Base-by-base conservation (phyloP, 2,797 vertebrate species). In the Dromococcyx pavoninus region DNA sequence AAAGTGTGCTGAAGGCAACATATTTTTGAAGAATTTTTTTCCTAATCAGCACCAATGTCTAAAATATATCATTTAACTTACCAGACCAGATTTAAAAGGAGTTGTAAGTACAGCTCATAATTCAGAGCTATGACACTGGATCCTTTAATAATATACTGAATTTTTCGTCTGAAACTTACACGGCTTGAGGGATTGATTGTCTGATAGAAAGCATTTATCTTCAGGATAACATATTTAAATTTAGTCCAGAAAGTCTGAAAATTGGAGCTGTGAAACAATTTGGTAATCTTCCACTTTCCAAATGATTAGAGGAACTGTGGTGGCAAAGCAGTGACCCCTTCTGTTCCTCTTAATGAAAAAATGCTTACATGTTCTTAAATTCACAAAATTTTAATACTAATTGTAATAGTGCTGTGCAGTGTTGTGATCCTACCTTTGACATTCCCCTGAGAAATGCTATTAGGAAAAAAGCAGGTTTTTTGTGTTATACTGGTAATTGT, bases 81-180 rank as follows among this genome's bases (percentile, higher is more conserved):
- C 30, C 58, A 83, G 67, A 81, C 57, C 62, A 91, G 77, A 85
- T 94, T 93, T 87, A 88, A 91, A 93, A 87, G 71, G 72, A 73
- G n/a, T 80, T 91, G n/a, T 76, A 87, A 95, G 80, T 69, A 91
- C 74, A 93, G 65, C 50, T 93, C 86, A 78, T 94, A 91, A 95
- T 87, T 97, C 80, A 95, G 83, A 89, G 44, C 56, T 91, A 8
- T 86, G 89, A 86, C 33, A 54, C 39, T 69, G 21, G n/a, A 41
- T 89, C 57, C 57, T 95, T 93, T 93, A 84, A 94, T 95, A 86
- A 89, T 74, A 72, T 33, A 50, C 73, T 73, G 75, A 91, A 61
- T 94, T 93, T 94, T 91, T 89, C 83, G 87, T 74, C 81, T 90
- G 48, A 86, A 88, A 79, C 71, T 76, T 80, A 23, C 1, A 78